Conservation (phyloP, 2,113 vertebrate species). For the Petaurus breviceps region DNA sequence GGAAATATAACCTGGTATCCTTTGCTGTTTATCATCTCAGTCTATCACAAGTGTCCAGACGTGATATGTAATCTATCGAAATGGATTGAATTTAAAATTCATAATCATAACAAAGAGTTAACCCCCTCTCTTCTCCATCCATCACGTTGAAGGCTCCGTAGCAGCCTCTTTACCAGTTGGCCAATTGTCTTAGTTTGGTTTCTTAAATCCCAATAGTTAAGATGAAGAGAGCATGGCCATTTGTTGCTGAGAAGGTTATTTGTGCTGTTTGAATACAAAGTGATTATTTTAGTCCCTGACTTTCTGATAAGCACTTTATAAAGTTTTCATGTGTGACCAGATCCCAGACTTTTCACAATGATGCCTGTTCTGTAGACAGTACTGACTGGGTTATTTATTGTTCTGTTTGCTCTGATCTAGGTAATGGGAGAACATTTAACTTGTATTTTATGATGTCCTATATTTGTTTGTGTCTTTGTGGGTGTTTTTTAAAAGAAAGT, state of each 20-base stretch:
- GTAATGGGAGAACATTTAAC: conserved; percentile 9
- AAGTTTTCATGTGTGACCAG: conserved; percentile 14
- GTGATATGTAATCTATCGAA: conserved; percentile 41
- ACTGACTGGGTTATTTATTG: not conserved
- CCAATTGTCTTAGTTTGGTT: conserved; percentile 68
- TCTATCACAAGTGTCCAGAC: conserved; percentile 23
- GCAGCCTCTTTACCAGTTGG: conserved; percentile 72
- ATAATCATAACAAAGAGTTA: conserved; percentile 67
- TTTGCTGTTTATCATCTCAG: not conserved
- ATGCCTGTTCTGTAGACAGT: not conserved
- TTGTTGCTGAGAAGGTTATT: conserved; percentile 73
- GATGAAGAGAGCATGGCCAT: conserved; percentile 59
- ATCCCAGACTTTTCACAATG: conserved; percentile 13
- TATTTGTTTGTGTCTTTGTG: conserved; percentile 41
- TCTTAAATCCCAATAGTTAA: conserved; percentile 53
- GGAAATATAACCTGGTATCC: conserved; percentile 47
- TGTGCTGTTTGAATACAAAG: conserved; percentile 74
- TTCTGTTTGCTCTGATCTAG: conserved; percentile 24
- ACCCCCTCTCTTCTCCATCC: conserved; percentile 64
- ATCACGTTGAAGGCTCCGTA: conserved; percentile 68
- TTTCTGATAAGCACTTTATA: conserved; percentile 12
- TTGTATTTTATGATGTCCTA: conserved; percentile 48
- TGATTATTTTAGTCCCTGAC: conserved; percentile 28
- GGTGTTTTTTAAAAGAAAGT: not conserved
- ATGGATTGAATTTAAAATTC: conserved; percentile 21